Conservation (phyloP, 2,888 invertebrate species). For the Diplazon laetatorius region DNA sequence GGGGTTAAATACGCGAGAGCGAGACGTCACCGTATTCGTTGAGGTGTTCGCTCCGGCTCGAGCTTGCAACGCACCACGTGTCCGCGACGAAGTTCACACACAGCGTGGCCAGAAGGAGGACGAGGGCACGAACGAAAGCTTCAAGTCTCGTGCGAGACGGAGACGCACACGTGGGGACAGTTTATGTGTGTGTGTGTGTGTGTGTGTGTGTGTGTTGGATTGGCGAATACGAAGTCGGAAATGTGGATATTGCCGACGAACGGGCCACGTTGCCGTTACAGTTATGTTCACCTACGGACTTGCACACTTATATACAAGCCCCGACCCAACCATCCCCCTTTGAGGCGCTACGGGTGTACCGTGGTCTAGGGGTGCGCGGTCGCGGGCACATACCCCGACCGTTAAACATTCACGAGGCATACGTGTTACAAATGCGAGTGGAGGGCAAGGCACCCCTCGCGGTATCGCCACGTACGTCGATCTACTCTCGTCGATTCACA, state of each 20-base stretch:
- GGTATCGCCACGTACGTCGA: constrained; percentile 67
- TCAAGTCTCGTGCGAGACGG: too few species aligned
- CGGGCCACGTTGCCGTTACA: constrained; percentile 75
- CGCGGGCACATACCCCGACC: constrained; percentile 48
- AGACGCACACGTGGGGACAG: too few species aligned
- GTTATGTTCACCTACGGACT: constrained; percentile 68
- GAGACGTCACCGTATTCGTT: too few species aligned
- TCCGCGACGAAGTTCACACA: constrained; percentile 65
- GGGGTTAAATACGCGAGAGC: too few species aligned
- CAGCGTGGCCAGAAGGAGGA: constrained; percentile 61
- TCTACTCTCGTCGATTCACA: constrained; percentile 39
- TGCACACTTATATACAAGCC: constrained; percentile 24
- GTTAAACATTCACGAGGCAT: constrained; percentile 76
- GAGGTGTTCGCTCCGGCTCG: constrained; percentile 10
- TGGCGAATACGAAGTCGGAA: background rate
- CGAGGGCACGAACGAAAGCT: background rate
- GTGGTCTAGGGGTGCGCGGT: constrained; percentile 31
- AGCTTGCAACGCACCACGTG: constrained; percentile 69
- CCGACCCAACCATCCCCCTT: constrained; percentile 3
- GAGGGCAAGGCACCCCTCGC: constrained; percentile 68
- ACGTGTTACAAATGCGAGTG: constrained; percentile 77
- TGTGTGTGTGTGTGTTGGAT: too few species aligned
- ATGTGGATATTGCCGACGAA: constrained; percentile 5
- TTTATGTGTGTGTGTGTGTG: too few species aligned
- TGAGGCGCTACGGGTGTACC: background rate